Conservation (phyloP, 2,113 vertebrate species). For the Sturnira hondurensis region DNA sequence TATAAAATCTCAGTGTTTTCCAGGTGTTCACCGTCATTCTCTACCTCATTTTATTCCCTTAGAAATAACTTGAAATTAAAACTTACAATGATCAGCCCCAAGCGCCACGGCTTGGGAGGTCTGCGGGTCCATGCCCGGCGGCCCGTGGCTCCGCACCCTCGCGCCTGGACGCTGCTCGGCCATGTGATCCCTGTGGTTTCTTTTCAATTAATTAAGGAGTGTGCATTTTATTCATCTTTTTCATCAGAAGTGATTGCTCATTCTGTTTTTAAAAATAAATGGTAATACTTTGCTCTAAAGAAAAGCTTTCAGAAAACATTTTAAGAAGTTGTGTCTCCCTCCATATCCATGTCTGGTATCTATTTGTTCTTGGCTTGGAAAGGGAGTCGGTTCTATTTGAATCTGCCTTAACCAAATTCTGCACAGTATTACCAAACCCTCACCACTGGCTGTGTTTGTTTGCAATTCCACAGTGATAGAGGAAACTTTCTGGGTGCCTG, state of each 20-base stretch:
- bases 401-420: neutral
- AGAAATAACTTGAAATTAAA: neutral
- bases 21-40: neutral
- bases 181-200: too few relatives aligned
- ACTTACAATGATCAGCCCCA: neutral
- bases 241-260: neutral
- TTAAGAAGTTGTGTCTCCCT: neutral
- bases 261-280: neutral
- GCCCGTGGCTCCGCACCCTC: neutral
- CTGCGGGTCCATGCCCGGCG: conserved; percentile 54
- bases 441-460: neutral
- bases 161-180: neutral
- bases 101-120: neutral
- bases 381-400: neutral
- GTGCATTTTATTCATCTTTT: neutral
- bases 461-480: neutral
- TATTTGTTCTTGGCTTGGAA: neutral
- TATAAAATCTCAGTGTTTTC: neutral
- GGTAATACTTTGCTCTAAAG: neutral
- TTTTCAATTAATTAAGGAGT: neutral
- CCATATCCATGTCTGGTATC: neutral
- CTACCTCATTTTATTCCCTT: neutral
- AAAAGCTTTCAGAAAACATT: neutral
- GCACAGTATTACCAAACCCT: neutral
- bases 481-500: neutral